Evolutionary conservation across 2,888 invertebrate species (phyloP).

Genomic region (Cyclophora punctaria): DNA sequence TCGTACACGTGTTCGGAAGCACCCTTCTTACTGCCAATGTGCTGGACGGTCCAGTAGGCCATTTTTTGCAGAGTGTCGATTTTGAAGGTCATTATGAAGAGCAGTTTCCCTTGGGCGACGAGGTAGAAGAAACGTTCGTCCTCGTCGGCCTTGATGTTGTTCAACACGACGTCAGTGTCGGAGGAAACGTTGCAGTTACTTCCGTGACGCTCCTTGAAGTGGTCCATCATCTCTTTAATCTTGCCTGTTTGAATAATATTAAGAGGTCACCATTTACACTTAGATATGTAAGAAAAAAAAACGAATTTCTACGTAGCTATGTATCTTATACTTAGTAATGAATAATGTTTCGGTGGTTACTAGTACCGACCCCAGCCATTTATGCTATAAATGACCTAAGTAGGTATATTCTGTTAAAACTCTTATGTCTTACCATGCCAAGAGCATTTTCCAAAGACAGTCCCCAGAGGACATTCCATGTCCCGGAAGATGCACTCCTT

Average conservation of each 20-base stretch:
- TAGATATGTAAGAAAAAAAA: neutral
- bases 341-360: no score
- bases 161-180: conserved; percentile 44
- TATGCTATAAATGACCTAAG: no score
- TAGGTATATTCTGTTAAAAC: no score
- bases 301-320: neutral
- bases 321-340: no score
- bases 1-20: conserved; percentile 57
- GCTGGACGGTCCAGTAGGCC: conserved; percentile 57
- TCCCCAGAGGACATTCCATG: conserved; percentile 55
- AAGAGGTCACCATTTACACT: neutral
- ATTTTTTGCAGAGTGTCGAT: conserved; percentile 52
- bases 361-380: no score
- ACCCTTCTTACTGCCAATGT: conserved; percentile 47
- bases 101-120: conserved; percentile 40
- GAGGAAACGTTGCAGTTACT: conserved; percentile 35
- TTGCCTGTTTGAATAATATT: conserved; percentile 32
- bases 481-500: conserved; percentile 60
- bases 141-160: conserved; percentile 30
- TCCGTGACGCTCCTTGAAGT: conserved; percentile 55
- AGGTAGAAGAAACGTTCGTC: conserved; percentile 52
- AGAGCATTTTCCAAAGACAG: conserved; percentile 56
- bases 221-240: conserved; percentile 48
- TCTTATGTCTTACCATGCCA: conserved; percentile 46
- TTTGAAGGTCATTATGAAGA: conserved; percentile 54